Evolutionary conservation across 35 echinoderm and acorn worm species (phyloP).

Genomic region (Ptychodera flava): DNA sequence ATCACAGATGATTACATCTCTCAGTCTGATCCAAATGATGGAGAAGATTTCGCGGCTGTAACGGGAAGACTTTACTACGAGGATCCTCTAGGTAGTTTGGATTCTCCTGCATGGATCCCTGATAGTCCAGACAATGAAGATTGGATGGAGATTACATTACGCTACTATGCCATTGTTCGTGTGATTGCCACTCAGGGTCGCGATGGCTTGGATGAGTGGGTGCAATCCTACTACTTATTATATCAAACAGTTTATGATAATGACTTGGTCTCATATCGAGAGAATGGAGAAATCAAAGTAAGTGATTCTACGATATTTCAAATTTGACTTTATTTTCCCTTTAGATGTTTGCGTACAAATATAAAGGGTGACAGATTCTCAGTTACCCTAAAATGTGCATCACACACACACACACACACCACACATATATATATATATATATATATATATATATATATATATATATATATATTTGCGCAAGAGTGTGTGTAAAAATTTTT

Average conservation of each 20-base stretch:
- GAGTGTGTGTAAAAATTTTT: no score
- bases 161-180: not conserved
- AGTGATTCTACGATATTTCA: no score
- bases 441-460: no score
- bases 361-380: no score
- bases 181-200: not conserved
- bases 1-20: not conserved
- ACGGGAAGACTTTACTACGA: not conserved
- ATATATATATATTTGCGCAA: no score
- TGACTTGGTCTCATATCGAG: not conserved
- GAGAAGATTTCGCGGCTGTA: not conserved
- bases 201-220: not conserved
- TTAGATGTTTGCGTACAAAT: no score
- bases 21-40: not conserved
- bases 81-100: not conserved
- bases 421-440: no score
- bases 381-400: no score
- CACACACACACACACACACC: no score
- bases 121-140: not conserved
- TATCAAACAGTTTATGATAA: not conserved
- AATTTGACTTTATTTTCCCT: no score
- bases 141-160: not conserved
- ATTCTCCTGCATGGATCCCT: not conserved
- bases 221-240: not conserved
- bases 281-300: not conserved